Evolutionary conservation across 2,888 invertebrate genomes (phyloP).

Genomic region (Mythimna ferrago): DNA sequence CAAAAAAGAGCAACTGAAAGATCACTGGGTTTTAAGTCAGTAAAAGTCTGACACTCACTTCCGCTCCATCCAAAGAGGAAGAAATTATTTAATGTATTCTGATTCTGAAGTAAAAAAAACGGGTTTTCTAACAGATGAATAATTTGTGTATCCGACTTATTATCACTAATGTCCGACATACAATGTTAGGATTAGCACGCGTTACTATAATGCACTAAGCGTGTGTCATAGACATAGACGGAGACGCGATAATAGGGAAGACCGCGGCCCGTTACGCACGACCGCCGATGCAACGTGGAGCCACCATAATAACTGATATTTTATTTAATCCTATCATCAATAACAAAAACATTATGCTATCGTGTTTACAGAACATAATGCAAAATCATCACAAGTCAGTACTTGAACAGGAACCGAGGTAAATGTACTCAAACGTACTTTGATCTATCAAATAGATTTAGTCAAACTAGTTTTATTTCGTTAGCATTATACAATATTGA

Average conservation of each 20-base stretch:
- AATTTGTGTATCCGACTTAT: slow-evolving; percentile 31
- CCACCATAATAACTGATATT: slow-evolving; percentile 47
- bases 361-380: slow-evolving; percentile 12
- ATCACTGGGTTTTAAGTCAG: no score
- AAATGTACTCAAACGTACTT: slow-evolving; percentile 55
- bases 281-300: slow-evolving; percentile 37
- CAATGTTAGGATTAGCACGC: slow-evolving; percentile 43
- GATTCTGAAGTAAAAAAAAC: background rate
- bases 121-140: slow-evolving; percentile 25
- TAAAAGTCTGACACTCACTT: no score
- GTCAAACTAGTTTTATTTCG: slow-evolving; percentile 26
- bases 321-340: slow-evolving; percentile 43
- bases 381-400: slow-evolving; percentile 40
- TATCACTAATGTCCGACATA: slow-evolving; percentile 34
- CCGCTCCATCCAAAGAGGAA: no score
- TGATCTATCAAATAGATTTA: slow-evolving; percentile 38
- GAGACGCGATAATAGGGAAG: slow-evolving; percentile 49
- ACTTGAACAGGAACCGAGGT: slow-evolving; percentile 30
- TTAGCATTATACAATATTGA: slow-evolving; percentile 9
- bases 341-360: slow-evolving; percentile 30
- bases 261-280: slow-evolving; percentile 50
- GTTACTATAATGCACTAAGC: slow-evolving; percentile 38
- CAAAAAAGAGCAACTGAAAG: no score
- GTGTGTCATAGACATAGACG: slow-evolving; percentile 45
- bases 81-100: no score